Evolutionary conservation across 2,797 vertebrate species (phyloP).

Genomic region (Streptopelia turtur): DNA sequence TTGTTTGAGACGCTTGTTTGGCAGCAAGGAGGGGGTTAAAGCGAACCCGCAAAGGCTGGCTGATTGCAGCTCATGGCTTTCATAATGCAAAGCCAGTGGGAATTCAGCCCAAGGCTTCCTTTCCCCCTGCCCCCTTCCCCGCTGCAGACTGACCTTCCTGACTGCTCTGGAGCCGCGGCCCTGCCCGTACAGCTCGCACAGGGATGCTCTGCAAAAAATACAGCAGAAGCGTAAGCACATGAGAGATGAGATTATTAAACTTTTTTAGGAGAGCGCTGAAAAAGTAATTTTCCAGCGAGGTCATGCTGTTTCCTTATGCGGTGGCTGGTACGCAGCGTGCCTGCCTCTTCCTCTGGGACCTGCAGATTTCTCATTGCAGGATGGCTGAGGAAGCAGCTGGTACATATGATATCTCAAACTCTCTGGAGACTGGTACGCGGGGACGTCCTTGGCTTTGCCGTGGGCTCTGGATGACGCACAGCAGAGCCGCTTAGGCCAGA

Average conservation of each 20-base stretch:
- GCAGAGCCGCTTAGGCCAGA: background rate
- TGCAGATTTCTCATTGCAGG: conserved; percentile 10
- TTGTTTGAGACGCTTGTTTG: background rate
- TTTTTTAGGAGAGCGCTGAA: conserved; percentile 26
- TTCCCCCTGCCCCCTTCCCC: background rate
- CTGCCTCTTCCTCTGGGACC: conserved; percentile 31
- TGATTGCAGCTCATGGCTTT: conserved; percentile 56
- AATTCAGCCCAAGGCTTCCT: conserved; percentile 12
- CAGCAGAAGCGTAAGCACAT: background rate
- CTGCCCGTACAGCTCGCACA: background rate
- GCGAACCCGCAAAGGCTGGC: background rate
- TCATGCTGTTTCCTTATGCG: background rate
- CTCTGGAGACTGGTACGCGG: background rate
- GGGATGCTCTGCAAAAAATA: background rate
- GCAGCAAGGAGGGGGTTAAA: conserved; percentile 56
- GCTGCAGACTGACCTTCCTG: conserved; percentile 31
- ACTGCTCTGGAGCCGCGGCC: background rate
- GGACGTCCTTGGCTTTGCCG: background rate
- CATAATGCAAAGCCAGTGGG: conserved; percentile 53
- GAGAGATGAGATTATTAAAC: conserved; percentile 52
- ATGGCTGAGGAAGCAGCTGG: conserved; percentile 46
- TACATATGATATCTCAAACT: background rate
- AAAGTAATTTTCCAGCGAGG: background rate
- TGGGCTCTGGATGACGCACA: background rate
- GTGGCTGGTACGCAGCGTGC: background rate